Evolutionary conservation across 2,113 vertebrate genomes (phyloP).

Genomic region (Grantiella picta): DNA sequence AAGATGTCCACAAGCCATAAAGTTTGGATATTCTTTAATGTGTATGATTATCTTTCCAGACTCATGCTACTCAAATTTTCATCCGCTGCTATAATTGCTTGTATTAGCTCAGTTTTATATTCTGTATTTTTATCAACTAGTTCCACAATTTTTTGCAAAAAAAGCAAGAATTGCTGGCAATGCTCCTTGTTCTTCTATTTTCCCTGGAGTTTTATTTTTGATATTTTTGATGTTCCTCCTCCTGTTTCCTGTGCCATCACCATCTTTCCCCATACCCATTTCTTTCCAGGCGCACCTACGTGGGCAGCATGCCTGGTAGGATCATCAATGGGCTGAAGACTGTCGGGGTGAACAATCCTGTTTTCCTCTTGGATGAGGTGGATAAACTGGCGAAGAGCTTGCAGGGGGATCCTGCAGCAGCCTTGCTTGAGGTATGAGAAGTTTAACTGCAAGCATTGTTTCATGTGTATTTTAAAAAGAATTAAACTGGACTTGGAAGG

Average conservation of each 20-base stretch:
- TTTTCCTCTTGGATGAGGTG: conserved; percentile 95
- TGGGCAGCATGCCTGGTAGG: conserved; percentile 96
- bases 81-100: background rate
- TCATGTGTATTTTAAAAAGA: background rate
- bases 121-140: background rate
- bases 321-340: conserved; percentile 96
- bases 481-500: background rate
- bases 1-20: background rate
- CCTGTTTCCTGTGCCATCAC: background rate
- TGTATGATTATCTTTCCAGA: background rate
- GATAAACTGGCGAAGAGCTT: conserved; percentile 96
- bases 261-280: background rate
- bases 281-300: conserved; percentile 86
- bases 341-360: conserved; percentile 92
- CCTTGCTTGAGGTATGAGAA: conserved; percentile 89
- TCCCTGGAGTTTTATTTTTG: background rate
- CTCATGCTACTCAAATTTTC: background rate
- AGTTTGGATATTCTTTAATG: background rate
- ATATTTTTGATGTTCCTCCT: background rate
- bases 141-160: background rate
- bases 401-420: conserved; percentile 95
- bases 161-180: background rate
- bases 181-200: background rate
- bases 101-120: background rate
- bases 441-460: background rate